A percentile compares a stretch with the other conserved stretches of the same genome.
Evolutionary conservation across 1,140 invertebrate species (phyloP).

Genomic region (Pseudomyrmex pallidus): DNA sequence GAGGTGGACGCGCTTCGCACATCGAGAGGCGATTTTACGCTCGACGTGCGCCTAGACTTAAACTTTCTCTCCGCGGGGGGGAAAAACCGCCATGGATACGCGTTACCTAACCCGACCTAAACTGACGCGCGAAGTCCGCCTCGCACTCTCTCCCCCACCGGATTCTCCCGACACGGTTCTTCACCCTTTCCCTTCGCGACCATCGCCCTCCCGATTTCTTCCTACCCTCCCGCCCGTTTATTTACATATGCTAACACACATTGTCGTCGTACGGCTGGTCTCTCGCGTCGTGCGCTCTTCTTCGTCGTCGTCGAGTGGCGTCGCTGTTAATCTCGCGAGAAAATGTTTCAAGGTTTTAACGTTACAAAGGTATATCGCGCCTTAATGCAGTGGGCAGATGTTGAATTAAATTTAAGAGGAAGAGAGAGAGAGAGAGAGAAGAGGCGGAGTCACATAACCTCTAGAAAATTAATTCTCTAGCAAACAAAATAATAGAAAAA

Average conservation of each 20-base stretch:
- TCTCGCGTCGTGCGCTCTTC: background rate
- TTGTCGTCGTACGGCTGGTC: constrained; percentile 25
- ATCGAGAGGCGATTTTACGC: constrained; percentile 71
- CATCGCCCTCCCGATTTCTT: constrained; percentile 2
- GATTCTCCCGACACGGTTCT: background rate
- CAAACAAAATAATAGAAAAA: no score
- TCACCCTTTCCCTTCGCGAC: constrained; percentile 26
- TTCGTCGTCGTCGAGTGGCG: background rate
- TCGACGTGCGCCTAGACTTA: constrained; percentile 68
- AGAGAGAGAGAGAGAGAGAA: no score
- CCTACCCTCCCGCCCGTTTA: background rate
- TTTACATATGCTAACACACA: constrained; percentile 55
- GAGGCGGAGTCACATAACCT: no score
- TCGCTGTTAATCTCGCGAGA: constrained; percentile 26
- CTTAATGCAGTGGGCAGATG: background rate
- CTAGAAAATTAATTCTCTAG: no score
- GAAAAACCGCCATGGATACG: constrained; percentile 70
- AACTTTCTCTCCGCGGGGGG: constrained; percentile 69
- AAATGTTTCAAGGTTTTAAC: background rate
- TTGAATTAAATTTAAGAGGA: background rate
- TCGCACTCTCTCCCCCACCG: constrained; percentile 34
- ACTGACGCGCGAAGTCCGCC: constrained; percentile 59
- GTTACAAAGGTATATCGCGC: background rate
- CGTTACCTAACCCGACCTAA: constrained; percentile 71
- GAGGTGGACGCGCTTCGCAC: background rate